Percentiles rank a stretch among this genome's conserved stretches.
phyloP scores from a whole-genome alignment of 2,888 invertebrate genomes.

The Calliopum simillimum region DNA sequence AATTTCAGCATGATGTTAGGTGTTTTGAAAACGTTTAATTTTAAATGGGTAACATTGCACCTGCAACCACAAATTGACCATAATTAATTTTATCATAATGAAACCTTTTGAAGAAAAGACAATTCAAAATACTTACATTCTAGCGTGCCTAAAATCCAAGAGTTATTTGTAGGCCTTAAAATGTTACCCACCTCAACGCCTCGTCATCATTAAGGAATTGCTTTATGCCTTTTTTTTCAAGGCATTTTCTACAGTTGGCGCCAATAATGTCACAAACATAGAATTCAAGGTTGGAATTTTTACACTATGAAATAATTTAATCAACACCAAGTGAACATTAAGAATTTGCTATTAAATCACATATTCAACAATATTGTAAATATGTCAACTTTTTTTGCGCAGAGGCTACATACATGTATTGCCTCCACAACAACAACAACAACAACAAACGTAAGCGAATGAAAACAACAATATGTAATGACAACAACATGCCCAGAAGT shows the following conservation, averaged over 20 bases:
- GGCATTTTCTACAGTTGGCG: neutral
- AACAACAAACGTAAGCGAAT: neutral
- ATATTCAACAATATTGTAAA: conserved; percentile 5
- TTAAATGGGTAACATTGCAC: conserved; percentile 42
- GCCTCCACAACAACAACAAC: conserved; percentile 7
- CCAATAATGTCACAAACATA: neutral
- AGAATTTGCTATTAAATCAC: neutral
- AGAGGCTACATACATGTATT: neutral
- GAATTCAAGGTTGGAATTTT: conserved; percentile 19
- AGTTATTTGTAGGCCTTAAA: no score
- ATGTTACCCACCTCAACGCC: no score
- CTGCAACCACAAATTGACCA: conserved; percentile 12
- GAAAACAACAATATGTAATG: neutral
- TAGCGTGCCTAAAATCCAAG: no score
- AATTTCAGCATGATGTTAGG: conserved; percentile 28
- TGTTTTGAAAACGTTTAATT: conserved; percentile 38
- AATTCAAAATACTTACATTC: no score
- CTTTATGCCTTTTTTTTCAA: no score
- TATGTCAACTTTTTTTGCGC: conserved; percentile 15
- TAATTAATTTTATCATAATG: neutral
- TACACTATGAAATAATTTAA: conserved; percentile 24
- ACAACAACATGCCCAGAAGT: conserved; percentile 31
- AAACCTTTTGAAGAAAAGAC: no score
- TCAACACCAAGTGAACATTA: conserved; percentile 1
- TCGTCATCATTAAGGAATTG: no score